Conservation (phyloP, 2,888 invertebrate species). For the Phania funesta region DNA sequence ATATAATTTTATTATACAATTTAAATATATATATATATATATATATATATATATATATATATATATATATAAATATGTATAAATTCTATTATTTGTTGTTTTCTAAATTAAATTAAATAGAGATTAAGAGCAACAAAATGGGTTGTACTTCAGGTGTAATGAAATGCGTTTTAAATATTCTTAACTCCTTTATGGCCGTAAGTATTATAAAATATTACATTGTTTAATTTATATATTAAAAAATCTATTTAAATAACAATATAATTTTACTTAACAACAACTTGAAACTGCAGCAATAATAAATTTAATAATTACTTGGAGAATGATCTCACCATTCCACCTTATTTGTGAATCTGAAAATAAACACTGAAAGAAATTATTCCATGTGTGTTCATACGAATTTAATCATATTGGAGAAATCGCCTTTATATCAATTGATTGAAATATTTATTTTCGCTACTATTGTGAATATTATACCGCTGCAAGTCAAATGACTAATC, state of each 20-base stretch:
- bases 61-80: too few relatives aligned
- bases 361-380: neutral
- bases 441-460: neutral
- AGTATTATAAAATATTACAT: slow-evolving; percentile 62
- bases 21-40: too few relatives aligned
- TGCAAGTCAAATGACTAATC: neutral
- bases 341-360: slow-evolving; percentile 51
- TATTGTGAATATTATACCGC: neutral
- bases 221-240: neutral
- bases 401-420: neutral
- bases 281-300: neutral
- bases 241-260: too few relatives aligned
- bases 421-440: too few relatives aligned
- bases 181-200: slow-evolving; percentile 73
- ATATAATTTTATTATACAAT: too few relatives aligned
- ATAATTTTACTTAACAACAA: slow-evolving; percentile 4
- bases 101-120: slow-evolving; percentile 15
- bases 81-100: neutral
- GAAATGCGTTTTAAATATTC: slow-evolving; percentile 72
- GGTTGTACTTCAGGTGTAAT: slow-evolving; percentile 74
- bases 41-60: neutral
- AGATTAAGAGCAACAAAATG: slow-evolving; percentile 68
- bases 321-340: slow-evolving; percentile 59
- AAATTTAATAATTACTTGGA: neutral
- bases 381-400: slow-evolving; percentile 14